Percentiles rank a stretch among this genome's conserved stretches.
Conservation (phyloP, 2,797 vertebrate genomes). For the Cyprinella venusta region DNA sequence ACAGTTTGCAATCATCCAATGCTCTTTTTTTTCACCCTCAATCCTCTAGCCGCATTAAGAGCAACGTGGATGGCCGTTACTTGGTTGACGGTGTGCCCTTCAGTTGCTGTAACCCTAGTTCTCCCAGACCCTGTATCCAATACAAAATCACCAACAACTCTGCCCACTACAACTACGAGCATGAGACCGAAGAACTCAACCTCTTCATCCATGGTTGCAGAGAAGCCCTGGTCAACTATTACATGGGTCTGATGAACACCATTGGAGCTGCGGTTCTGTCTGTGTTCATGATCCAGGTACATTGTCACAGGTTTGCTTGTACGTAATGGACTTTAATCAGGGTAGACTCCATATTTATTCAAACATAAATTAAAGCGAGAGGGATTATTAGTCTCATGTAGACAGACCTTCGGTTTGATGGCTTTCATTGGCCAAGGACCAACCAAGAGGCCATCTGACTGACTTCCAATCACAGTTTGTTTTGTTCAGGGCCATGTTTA, state of each 20-base stretch:
- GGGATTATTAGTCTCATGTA: neutral
- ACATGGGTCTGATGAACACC: slow-evolving; percentile 82
- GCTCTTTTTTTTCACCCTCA: neutral
- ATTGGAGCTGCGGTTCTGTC: slow-evolving; percentile 79
- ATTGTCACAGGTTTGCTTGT: neutral
- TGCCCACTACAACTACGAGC: slow-evolving; percentile 83
- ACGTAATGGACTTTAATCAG: neutral
- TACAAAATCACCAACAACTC: slow-evolving; percentile 83
- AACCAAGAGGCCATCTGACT: neutral
- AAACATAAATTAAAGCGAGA: neutral
- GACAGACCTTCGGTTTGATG: neutral
- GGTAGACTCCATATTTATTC: neutral
- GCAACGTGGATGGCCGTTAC: slow-evolving; percentile 85
- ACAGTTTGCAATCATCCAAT: neutral
- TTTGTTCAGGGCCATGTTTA: neutral
- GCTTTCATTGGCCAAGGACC: neutral
- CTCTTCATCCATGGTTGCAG: slow-evolving; percentile 81
- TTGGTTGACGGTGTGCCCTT: slow-evolving; percentile 84
- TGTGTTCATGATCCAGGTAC: slow-evolving; percentile 80
- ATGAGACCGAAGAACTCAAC: slow-evolving; percentile 84
- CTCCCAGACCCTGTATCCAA: slow-evolving; percentile 84
- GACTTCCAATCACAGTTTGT: neutral
- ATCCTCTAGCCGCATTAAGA: slow-evolving; percentile 77
- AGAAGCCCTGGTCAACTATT: slow-evolving; percentile 80
- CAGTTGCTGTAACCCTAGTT: slow-evolving; percentile 85